Evolutionary conservation across 2,113 vertebrate species (phyloP), one percentile per base, ranked within the genome.

Genomic region (Vanacampus margaritifer): DNA sequence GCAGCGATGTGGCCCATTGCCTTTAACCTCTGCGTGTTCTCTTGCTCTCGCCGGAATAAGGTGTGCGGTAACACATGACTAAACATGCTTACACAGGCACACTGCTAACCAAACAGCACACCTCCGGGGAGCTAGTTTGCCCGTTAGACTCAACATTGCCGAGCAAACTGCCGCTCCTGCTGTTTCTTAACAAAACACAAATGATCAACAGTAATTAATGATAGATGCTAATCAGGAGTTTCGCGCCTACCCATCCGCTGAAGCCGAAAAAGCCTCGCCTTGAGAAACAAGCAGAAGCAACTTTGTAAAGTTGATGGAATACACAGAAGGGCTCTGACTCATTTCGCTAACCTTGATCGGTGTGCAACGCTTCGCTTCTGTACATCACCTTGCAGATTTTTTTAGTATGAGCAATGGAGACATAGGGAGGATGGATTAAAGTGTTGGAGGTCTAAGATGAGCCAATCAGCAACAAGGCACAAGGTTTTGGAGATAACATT

Each of bases 401-500:
- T 46, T 74, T 68, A 79, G 73, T 43, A 69, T 74, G 75, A 82
- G 74, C 50, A 74, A 80, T 81, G 75, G 73, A 78, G 80, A 60
- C 70, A 16, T 67, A 77, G 65, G 32, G 64, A 65, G 23, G 12
- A 62, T 62, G 73, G 75, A 83, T 79, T 71, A 78, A 61, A 71
- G 75, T 79, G 75, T 62, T 66, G 62, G 65, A 56, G 66, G 59
- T 57, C 67, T 54, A 56, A 48, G 67, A 71, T 65, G 79, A 76
- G 79, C 67, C 80, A 83, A 79, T 82, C 79, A 86, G 74, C 67
- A 59, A 65, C 71, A 64, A 48, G 57, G 80, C 71, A 72, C 79
- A 82, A 87, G 84, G 88, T 88, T 81, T 72, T 82, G 73, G 65
- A 79, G 74, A 82, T 81, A 80, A 86, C 75, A 74, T 84, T 85